phyloP scores from a whole-genome alignment of 2,888 invertebrate species.

The Acronicta leporina region DNA sequence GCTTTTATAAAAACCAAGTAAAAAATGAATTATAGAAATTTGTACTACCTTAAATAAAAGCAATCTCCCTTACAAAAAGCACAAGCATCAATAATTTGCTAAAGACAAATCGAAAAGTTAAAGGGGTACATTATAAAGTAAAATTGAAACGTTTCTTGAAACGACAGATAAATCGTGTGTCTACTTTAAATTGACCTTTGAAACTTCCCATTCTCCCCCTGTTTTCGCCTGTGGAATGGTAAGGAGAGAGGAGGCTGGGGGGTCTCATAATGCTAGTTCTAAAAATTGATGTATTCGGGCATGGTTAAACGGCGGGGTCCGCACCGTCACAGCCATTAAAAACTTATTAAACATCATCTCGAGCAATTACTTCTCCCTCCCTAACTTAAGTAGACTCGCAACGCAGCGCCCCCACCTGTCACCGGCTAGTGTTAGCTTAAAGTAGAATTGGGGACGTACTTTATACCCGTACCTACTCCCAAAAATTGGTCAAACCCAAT shows the following conservation, averaged over 20 bases:
- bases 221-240: slow-evolving; percentile 5
- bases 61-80: slow-evolving; percentile 36
- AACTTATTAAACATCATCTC: slow-evolving; percentile 92
- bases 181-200: slow-evolving; percentile 55
- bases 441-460: slow-evolving; percentile 38
- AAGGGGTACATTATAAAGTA: slow-evolving; percentile 71
- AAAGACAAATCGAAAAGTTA: slow-evolving; percentile 63
- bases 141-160: slow-evolving; percentile 67
- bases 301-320: slow-evolving; percentile 78
- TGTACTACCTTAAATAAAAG: slow-evolving; percentile 11
- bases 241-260: slow-evolving; percentile 29
- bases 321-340: slow-evolving; percentile 89
- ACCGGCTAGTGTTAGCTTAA: slow-evolving; percentile 39
- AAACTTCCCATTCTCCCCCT: slow-evolving; percentile 11
- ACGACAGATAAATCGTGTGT: slow-evolving; percentile 62
- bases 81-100: slow-evolving; percentile 53
- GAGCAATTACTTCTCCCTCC: slow-evolving; percentile 88
- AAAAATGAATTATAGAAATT: slow-evolving; percentile 3
- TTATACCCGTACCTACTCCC: slow-evolving; percentile 13
- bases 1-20: not conserved
- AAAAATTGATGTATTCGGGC: slow-evolving; percentile 72
- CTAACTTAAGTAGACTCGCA: slow-evolving; percentile 49
- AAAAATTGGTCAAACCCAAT: no score
- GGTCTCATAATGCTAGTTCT: slow-evolving; percentile 62
- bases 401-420: slow-evolving; percentile 50